Base-by-base conservation (phyloP, 2,888 invertebrate genomes). In the Sphinx pinastri region DNA sequence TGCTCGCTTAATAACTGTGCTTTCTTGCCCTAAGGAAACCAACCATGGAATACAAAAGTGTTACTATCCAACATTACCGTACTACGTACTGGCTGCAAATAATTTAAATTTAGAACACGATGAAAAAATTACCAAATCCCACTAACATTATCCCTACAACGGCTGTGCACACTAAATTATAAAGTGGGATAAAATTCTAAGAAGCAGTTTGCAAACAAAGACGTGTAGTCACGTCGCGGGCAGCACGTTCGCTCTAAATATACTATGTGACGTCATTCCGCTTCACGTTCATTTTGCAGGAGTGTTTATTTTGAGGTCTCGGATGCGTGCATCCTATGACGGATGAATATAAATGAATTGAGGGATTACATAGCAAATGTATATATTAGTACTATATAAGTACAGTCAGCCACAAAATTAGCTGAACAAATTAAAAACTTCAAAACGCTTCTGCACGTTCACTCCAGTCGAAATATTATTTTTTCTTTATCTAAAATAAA, bases 201-300 rank as follows among this genome's bases (percentile, higher is more conserved):
- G 63, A 63, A 63, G 13, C 63, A 49, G 63, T 63, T 57, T 47
- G 63, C 63, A 49, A 49, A 63, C 63, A 63, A 49, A 63, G 47
- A 68, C 57, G 19, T 31, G 70, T 14, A 47, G 70, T 71, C 73
- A 72, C 71, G 72, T 71, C 54, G 54, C 68, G 52, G 57, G 45
- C 58, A 52, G 70, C 63, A 68, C 76, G 73, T 71, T 75, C 74
- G 76, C 72, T 68, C 68, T 76, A 71, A 63, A 72, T 75, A 72
- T 66, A 70, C 74, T 70, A 74, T 47, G 55, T 55, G 45, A 47
- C 60, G 60, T 60, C 60, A 47, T 16, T 47, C 11, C 16, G 60
- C 38, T 38, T 14, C 45, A 60, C 38, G 16, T 60, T 45, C 38
- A 16, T 45, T 47, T 60, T 60, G 45, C 16, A 60, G 14, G 58